These are phyloP conservation scores for Acrobasis suavella DNA, from an alignment of 2,888 invertebrate species.

Conservation along the genomic window DNA sequence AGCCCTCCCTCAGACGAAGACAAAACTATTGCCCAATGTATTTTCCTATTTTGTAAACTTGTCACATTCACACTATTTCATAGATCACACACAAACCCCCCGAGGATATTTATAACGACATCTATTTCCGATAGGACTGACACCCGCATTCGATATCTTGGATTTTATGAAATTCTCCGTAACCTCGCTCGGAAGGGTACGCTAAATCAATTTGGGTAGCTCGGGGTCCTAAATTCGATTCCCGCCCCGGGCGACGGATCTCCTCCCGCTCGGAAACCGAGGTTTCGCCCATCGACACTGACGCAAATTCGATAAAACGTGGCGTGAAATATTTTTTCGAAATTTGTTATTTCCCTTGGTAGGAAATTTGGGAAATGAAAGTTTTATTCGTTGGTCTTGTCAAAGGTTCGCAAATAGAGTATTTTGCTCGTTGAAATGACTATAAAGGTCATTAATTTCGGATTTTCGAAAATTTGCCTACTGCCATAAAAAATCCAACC, in stretches of 20 bases:
- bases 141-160: slow-evolving; percentile 37
- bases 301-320: slow-evolving; percentile 62
- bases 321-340: slow-evolving; percentile 50
- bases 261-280: slow-evolving; percentile 58
- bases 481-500: too few species aligned
- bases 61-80: neutral
- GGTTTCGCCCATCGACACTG: slow-evolving; percentile 59
- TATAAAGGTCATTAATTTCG: too few species aligned
- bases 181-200: slow-evolving; percentile 55
- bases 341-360: slow-evolving; percentile 34
- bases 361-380: slow-evolving; percentile 1
- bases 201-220: slow-evolving; percentile 75
- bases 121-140: slow-evolving; percentile 34
- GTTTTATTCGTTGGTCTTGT: neutral
- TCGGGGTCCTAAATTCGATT: slow-evolving; percentile 76
- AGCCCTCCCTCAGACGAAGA: too few species aligned
- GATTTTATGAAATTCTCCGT: slow-evolving; percentile 53
- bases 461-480: too few species aligned
- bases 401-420: slow-evolving; percentile 3
- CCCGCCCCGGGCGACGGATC: slow-evolving; percentile 62
- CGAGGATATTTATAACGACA: slow-evolving; percentile 24
- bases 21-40: too few species aligned
- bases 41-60: neutral
- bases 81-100: neutral
- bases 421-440: too few species aligned